phyloP scores from a whole-genome alignment of 2,797 vertebrate genomes.

The Anabas testudineus region DNA sequence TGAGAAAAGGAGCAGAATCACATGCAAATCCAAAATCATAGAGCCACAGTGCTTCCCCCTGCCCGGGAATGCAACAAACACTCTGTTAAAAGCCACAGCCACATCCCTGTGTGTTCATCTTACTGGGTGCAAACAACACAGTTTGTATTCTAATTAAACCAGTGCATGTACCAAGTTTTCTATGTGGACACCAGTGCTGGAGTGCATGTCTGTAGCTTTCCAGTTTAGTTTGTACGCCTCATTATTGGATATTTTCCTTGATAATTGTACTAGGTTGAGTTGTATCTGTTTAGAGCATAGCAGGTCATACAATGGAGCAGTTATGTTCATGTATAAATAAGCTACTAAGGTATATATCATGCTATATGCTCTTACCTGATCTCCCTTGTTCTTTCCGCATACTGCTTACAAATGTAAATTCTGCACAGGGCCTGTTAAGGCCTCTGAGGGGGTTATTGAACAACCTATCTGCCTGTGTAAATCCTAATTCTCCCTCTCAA shows the following conservation, averaged over 20 bases:
- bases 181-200: slow-evolving; percentile 49
- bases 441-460: slow-evolving; percentile 67
- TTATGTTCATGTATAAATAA: slow-evolving; percentile 32
- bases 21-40: slow-evolving; percentile 74
- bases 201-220: slow-evolving; percentile 11
- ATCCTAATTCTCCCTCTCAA: slow-evolving; percentile 76
- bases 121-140: slow-evolving; percentile 49
- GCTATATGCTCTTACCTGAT: slow-evolving; percentile 8
- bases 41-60: slow-evolving; percentile 63
- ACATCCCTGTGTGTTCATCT: slow-evolving; percentile 64
- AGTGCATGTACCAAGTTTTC: slow-evolving; percentile 33
- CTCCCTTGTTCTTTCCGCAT: slow-evolving; percentile 17
- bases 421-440: slow-evolving; percentile 50
- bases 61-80: slow-evolving; percentile 72
- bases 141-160: slow-evolving; percentile 64
- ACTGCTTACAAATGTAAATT: slow-evolving; percentile 59
- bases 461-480: slow-evolving; percentile 65
- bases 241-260: background rate
- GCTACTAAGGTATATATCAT: slow-evolving; percentile 13
- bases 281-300: slow-evolving; percentile 6
- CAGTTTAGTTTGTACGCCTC: slow-evolving; percentile 10
- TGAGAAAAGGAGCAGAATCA: slow-evolving; percentile 54
- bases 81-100: slow-evolving; percentile 70
- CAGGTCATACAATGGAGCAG: slow-evolving; percentile 7
- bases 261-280: slow-evolving; percentile 1